phyloP scores from a whole-genome alignment of 2,113 vertebrate genomes.

The Lethenteron reissneri region DNA sequence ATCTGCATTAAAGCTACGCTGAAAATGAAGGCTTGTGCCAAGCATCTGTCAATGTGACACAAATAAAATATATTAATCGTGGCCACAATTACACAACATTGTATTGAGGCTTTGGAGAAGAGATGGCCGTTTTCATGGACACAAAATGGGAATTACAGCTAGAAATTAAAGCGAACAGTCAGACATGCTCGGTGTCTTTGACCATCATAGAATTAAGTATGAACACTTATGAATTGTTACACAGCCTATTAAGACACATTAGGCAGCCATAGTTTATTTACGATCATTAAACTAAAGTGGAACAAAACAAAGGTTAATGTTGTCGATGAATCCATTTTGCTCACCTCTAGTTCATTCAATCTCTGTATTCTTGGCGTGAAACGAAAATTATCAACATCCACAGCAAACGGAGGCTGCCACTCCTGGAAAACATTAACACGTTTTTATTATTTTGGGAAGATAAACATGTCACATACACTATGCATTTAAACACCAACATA shows the following conservation, averaged over 20 bases:
- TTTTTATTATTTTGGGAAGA: too few species aligned
- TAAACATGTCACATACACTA: too few species aligned
- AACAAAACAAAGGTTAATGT: background rate
- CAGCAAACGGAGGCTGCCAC: slow-evolving; percentile 93
- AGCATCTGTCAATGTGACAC: too few species aligned
- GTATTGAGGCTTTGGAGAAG: background rate
- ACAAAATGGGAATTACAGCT: background rate
- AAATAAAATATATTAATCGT: too few species aligned
- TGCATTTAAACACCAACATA: too few species aligned
- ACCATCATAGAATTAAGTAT: background rate
- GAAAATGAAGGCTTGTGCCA: too few species aligned
- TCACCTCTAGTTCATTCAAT: slow-evolving; percentile 88
- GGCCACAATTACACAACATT: too few species aligned
- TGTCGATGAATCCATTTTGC: background rate
- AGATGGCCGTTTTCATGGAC: background rate
- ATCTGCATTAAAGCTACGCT: too few species aligned
- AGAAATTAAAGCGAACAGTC: background rate
- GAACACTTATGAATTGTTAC: background rate
- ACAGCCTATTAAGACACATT: background rate
- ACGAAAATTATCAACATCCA: slow-evolving; percentile 85
- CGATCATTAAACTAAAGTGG: background rate
- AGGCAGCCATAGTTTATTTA: background rate
- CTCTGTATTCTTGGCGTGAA: slow-evolving; percentile 94
- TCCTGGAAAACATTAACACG: slow-evolving; percentile 27
- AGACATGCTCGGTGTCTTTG: background rate